phyloP scores from a whole-genome alignment of 2,888 invertebrate genomes.

The Pristionchus maxplancki region DNA sequence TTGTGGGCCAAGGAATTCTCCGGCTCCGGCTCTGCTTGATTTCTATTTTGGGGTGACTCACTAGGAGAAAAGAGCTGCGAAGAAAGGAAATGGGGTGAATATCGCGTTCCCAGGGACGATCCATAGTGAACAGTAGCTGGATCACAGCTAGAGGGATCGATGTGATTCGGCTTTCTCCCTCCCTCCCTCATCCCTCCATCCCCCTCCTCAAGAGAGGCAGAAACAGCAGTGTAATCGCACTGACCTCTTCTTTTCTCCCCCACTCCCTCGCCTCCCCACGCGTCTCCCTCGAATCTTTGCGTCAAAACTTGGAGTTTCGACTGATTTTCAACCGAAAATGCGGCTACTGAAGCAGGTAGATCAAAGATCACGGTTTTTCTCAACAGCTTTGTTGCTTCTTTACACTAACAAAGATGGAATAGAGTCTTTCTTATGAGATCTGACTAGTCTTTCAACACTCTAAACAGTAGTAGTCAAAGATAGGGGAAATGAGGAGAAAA shows the following conservation, averaged over 20 bases:
- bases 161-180: neutral
- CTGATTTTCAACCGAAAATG: neutral
- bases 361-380: neutral
- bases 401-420: too few species aligned
- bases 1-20: neutral
- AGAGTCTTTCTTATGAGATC: too few species aligned
- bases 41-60: neutral
- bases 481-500: too few species aligned
- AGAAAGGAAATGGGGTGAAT: neutral
- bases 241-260: neutral
- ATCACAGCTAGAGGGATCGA: neutral
- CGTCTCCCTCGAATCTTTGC: neutral
- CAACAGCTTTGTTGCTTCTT: too few species aligned
- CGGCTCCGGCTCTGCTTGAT: slow-evolving; percentile 4
- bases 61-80: neutral
- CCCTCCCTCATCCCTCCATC: neutral
- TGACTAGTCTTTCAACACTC: too few species aligned
- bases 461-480: too few species aligned
- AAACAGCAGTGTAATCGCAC: neutral
- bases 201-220: neutral
- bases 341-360: slow-evolving; percentile 27
- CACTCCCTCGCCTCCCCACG: neutral
- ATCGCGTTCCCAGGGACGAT: neutral
- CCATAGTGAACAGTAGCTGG: neutral
- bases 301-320: neutral